Evolutionary conservation across 2,113 vertebrate genomes (phyloP).

Genomic region (Patagioenas fasciata): DNA sequence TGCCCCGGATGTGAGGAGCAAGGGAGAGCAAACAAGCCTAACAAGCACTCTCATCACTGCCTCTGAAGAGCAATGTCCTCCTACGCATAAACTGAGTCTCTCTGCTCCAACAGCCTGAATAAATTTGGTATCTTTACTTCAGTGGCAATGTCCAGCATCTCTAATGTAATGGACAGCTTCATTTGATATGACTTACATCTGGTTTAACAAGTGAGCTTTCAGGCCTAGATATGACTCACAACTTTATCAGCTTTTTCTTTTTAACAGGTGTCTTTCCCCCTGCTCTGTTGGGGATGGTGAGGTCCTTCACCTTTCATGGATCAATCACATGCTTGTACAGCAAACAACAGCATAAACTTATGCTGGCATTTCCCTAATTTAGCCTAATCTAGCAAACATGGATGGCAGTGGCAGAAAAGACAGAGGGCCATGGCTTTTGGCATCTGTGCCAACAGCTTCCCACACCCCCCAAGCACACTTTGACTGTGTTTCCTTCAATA

Average conservation of each 20-base stretch:
- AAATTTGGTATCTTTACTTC: not conserved
- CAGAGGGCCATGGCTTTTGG: not conserved
- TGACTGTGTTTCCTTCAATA: not conserved
- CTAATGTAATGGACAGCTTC: not conserved
- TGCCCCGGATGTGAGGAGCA: not conserved
- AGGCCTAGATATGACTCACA: not conserved
- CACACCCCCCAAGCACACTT: not conserved
- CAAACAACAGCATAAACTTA: not conserved
- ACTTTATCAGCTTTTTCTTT: not conserved
- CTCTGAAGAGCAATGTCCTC: not conserved
- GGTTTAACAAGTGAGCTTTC: not conserved
- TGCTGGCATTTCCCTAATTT: not conserved
- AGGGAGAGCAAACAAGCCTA: not conserved
- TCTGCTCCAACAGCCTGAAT: not conserved
- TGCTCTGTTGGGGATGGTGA: not conserved
- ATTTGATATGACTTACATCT: not conserved
- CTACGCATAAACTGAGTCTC: not conserved
- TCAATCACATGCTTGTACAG: not conserved
- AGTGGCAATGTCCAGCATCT: rapidly evolving
- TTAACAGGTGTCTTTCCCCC: not conserved
- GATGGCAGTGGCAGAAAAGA: not conserved
- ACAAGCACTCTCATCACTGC: not conserved
- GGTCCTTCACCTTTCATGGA: not conserved
- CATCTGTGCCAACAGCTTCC: not conserved
- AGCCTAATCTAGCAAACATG: not conserved